A percentile compares a stretch with the other conserved stretches of the same genome.
These are phyloP conservation scores for Hippocampus barbouri DNA, from an alignment of 2,113 vertebrate species.

Conservation along the genomic window DNA sequence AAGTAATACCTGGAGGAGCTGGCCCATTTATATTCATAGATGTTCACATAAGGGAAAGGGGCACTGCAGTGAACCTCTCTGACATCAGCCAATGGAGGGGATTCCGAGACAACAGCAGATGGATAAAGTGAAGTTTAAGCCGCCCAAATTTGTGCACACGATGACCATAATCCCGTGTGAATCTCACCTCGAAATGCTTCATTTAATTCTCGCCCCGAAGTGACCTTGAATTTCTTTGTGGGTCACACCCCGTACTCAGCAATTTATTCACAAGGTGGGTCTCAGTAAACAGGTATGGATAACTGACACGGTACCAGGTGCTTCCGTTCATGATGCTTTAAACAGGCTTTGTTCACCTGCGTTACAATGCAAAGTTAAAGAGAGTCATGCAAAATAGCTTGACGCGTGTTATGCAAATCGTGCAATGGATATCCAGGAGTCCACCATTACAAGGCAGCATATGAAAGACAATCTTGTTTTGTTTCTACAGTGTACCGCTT, in stretches of 20 bases:
- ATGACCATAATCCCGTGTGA: constrained; percentile 52
- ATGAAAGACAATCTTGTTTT: too few relatives aligned
- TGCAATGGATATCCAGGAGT: constrained; percentile 43
- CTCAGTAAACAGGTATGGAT: not conserved
- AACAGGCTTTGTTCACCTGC: constrained; percentile 20
- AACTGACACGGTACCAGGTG: not conserved
- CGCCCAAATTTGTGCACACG: constrained; percentile 41
- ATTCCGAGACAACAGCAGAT: constrained; percentile 48
- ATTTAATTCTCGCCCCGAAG: constrained; percentile 7
- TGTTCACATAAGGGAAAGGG: constrained; percentile 55
- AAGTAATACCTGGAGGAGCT: constrained; percentile 58
- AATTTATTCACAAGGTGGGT: constrained; percentile 33
- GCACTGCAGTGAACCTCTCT: constrained; percentile 56
- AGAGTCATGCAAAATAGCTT: constrained; percentile 53
- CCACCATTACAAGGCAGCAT: constrained; percentile 10
- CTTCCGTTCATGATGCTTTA: not conserved
- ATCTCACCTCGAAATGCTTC: constrained; percentile 44
- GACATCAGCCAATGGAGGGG: constrained; percentile 46
- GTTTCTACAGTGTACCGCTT: too few relatives aligned
- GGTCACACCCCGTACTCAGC: constrained; percentile 32
- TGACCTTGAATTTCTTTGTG: constrained; percentile 42
- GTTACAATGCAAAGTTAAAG: constrained; percentile 53
- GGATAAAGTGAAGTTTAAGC: constrained; percentile 63
- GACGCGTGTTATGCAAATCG: constrained; percentile 52
- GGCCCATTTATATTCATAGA: constrained; percentile 64